Evolutionary conservation across 2,113 vertebrate genomes (phyloP), one percentile per base, ranked within the genome.

Genomic region (Urocynchramus pylzowi): DNA sequence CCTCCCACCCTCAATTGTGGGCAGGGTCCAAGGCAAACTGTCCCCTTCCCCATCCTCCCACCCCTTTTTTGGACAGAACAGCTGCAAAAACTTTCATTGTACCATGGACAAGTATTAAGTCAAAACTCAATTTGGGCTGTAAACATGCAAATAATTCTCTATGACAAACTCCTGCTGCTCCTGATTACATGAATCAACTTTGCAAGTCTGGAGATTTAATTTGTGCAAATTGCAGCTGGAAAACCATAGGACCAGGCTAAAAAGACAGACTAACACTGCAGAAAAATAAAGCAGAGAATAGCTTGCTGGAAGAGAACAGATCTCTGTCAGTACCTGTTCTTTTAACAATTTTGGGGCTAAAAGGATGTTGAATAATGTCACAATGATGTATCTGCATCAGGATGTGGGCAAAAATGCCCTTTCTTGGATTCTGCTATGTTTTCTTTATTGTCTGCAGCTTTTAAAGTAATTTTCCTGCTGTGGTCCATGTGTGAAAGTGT

Each of bases 381-480:
- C 33, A 27, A 19, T 30, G 6, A 57, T 73, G 30, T 59, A 5
- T 21, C 49, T 31, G n/a, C 53, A 23, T 26, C 11, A 13, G 28
- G 26, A 60, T 45, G 45, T 52, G 71, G 63, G 37, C 81, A 80
- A 39, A 49, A 54, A 23, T 39, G 50, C 12, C 69, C 37, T 87
- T 73, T 39, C n/a, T 60, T 44, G 45, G 33, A 1, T 69, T 49
- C 37, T 50, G 11, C 52, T 54, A 3, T 17, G 14, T 49, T 69
- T 54, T 49, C 12, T 47, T 68, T 68, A 35, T 82, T 64, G 5
- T 17, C 75, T 89, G 37, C 70, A 52, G 31, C 86, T 95, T 95
- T 68, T 56, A 87, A 92, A 96, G 92, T 45, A 26, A 93, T 94
- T 93, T 95, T 95, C 84, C 70, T 27, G 12, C 88, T 80, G 78